Evolutionary conservation across 1,140 invertebrate species (phyloP), one percentile per base, ranked within the genome.

Genomic region (Cardiocondyla obscurior): DNA sequence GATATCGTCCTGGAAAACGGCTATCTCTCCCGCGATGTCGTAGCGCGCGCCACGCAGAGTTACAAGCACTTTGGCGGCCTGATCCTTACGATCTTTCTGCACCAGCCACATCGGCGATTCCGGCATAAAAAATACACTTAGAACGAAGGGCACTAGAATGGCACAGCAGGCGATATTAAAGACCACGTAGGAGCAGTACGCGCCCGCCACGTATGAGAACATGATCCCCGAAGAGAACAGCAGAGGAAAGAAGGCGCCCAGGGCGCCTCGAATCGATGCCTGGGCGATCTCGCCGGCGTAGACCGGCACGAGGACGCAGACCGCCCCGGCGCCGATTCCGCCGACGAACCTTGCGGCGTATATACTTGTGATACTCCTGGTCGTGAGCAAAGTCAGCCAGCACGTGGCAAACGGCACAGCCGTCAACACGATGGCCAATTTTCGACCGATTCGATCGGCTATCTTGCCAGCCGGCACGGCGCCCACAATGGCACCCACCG

Each of bases 201-300:
- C 88, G 95, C 96, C 96, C 84, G 96, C 94, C 70, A 95, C 90
- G 88, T 96, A 96, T 6, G 95, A 94, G 67, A 95, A 94, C 2
- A 97, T 91, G 16, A 97, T 95, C 10, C 96, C 96, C 39, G 95
- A 92, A 4, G 95, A 95, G 19, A 97, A 95, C 67, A 96, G 95
- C 0, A 97, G 94, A 84, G 97, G 96, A 72, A 96, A 96, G 84
- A 96, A 95, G 46, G 95, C 95, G 4, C 96, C 96, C 1, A 97
- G 89, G 1, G 95, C 93, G 3, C 96, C 96, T 65, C 96, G 91
- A 5, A 96, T 93, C 8, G 94, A 93, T 12, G 94, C 94, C 72
- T 96, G 95, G 0, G 96, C 95, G 51, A 96, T 96, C 92, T 97
- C 97, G 51, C 96, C 95, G 8, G 96, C 90, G 85, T 95, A 96